phyloP scores from a whole-genome alignment of 2,113 vertebrate species.

The Brienomyrus brachyistius region DNA sequence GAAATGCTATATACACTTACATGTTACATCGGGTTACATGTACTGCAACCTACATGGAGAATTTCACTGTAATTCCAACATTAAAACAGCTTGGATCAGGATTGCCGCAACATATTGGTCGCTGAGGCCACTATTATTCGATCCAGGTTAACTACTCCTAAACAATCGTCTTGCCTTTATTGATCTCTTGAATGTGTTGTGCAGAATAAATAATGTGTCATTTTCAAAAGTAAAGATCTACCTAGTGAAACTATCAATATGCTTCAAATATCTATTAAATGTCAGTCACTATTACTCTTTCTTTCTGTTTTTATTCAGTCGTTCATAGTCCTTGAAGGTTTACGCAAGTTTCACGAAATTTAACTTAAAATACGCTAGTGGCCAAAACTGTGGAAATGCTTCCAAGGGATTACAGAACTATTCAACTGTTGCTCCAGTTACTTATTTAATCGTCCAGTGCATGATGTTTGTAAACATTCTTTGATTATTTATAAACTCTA shows the following conservation, averaged over 20 bases:
- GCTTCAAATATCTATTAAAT: background rate
- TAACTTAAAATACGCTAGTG: background rate
- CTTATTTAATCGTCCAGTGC: too few relatives aligned
- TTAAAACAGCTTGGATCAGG: background rate
- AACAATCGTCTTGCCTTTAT: background rate
- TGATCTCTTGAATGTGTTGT: background rate
- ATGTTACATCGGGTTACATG: background rate
- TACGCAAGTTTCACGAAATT: background rate
- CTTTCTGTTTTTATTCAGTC: background rate
- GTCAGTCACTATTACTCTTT: background rate
- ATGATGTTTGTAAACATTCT: too few relatives aligned
- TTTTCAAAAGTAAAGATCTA: background rate
- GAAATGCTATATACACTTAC: background rate
- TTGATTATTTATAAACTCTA: too few relatives aligned
- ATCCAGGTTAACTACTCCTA: background rate
- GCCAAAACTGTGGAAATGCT: too few relatives aligned
- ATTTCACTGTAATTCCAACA: background rate
- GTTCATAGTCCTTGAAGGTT: background rate
- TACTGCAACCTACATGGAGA: background rate
- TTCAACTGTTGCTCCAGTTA: too few relatives aligned
- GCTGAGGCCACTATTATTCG: background rate
- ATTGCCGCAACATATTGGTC: background rate
- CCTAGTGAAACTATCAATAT: background rate
- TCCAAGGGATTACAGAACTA: too few relatives aligned
- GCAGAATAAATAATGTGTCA: background rate